Conservation (phyloP, 2,888 invertebrate genomes). For the Monochamus alternatus region DNA sequence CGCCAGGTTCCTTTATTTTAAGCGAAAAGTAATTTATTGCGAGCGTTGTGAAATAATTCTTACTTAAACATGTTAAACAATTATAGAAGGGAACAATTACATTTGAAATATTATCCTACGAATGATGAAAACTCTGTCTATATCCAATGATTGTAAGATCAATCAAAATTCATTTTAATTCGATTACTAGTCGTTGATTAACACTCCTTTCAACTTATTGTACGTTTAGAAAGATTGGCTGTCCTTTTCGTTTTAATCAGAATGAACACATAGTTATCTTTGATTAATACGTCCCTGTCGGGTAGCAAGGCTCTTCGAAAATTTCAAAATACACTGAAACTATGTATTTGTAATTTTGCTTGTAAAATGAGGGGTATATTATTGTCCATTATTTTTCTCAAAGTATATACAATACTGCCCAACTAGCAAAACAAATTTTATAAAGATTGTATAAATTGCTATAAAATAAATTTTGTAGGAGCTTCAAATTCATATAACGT, state of each 20-base stretch:
- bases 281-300: neutral
- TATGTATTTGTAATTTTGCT: too few species aligned
- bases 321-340: too few species aligned
- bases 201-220: neutral
- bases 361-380: too few species aligned
- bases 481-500: too few species aligned
- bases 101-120: constrained; percentile 25
- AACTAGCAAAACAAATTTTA: too few species aligned
- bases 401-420: too few species aligned
- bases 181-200: neutral
- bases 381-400: too few species aligned
- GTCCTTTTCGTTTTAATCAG: neutral
- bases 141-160: neutral
- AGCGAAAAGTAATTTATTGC: constrained; percentile 12
- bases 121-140: constrained; percentile 12
- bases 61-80: constrained; percentile 19
- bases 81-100: constrained; percentile 21
- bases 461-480: too few species aligned
- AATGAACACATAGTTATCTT: constrained; percentile 2
- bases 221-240: neutral
- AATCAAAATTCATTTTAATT: constrained; percentile 18
- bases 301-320: too few species aligned
- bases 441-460: too few species aligned
- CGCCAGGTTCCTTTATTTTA: neutral
- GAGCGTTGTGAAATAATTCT: constrained; percentile 22